These are phyloP conservation scores for Timandra comae DNA, from an alignment of 2,888 invertebrate genomes.

Conservation along the genomic window DNA sequence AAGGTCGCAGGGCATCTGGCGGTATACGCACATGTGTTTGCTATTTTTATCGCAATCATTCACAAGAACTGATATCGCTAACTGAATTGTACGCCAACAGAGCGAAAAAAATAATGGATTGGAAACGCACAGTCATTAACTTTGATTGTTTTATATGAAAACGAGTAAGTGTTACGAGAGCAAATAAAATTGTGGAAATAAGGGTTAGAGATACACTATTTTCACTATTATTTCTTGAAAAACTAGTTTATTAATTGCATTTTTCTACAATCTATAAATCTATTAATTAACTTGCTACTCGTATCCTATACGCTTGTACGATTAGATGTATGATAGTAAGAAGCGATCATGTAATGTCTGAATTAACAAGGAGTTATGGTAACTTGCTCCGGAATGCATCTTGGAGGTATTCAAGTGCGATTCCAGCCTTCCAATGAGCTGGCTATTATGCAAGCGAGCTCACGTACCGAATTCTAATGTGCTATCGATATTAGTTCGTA, in stretches of 20 bases:
- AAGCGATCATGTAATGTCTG: conserved; percentile 14
- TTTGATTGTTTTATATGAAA: conserved; percentile 19
- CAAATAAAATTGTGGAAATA: no score
- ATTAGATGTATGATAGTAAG: conserved; percentile 7
- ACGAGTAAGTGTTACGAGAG: conserved; percentile 9
- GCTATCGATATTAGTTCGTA: conserved; percentile 2
- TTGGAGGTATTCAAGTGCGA: conserved; percentile 15
- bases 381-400: conserved; percentile 19
- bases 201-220: no score
- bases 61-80: conserved; percentile 52
- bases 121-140: conserved; percentile 24
- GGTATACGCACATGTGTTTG: conserved; percentile 53
- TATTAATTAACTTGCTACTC: no score
- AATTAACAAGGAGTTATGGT: conserved; percentile 20
- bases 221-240: no score
- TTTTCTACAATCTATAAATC: no score
- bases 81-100: conserved; percentile 35
- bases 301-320: no score
- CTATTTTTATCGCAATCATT: conserved; percentile 67
- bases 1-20: conserved; percentile 75
- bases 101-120: conserved; percentile 26
- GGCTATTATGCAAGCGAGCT: conserved; percentile 17
- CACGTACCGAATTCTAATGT: conserved; percentile 13
- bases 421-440: conserved; percentile 14
- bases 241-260: no score